Conservation (phyloP, 2,113 vertebrate species). For the Leptocoma aspasia region DNA sequence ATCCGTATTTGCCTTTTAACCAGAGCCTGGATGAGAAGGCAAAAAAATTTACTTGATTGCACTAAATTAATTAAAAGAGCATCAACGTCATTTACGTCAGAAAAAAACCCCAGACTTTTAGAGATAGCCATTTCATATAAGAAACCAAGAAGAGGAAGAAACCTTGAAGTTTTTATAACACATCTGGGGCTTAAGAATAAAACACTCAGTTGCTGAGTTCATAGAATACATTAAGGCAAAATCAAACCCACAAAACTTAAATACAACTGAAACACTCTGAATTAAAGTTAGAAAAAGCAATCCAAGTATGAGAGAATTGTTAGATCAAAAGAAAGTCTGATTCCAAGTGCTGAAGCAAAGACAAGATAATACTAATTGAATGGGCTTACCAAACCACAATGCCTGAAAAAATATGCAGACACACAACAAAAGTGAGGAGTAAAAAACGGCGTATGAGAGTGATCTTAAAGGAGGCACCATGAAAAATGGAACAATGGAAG, state of each 20-base stretch:
- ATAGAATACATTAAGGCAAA: background rate
- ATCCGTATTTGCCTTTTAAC: background rate
- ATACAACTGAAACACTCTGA: background rate
- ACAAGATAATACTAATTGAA: background rate
- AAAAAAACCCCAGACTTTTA: background rate
- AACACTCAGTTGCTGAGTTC: background rate
- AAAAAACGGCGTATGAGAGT: background rate
- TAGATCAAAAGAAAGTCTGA: background rate
- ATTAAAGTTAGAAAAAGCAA: background rate
- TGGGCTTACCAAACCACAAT: background rate
- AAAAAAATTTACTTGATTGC: background rate
- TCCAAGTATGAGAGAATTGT: background rate
- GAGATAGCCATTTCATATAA: background rate
- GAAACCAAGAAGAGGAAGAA: background rate
- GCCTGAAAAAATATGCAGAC: background rate
- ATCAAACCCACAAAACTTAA: background rate
- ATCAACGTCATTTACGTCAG: accelerated
- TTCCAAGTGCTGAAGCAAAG: background rate
- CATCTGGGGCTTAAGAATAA: background rate
- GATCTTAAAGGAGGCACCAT: background rate
- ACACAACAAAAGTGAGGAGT: background rate
- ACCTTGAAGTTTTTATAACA: background rate
- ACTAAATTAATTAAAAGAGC: background rate
- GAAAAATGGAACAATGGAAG: background rate
- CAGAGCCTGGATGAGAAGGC: background rate